A percentile compares a stretch with the other conserved stretches of the same genome.
These are phyloP conservation scores for Spongia lamella DNA, from an alignment of 37 sponge, comb jelly and placozoan genomes.

Conservation along the genomic window DNA sequence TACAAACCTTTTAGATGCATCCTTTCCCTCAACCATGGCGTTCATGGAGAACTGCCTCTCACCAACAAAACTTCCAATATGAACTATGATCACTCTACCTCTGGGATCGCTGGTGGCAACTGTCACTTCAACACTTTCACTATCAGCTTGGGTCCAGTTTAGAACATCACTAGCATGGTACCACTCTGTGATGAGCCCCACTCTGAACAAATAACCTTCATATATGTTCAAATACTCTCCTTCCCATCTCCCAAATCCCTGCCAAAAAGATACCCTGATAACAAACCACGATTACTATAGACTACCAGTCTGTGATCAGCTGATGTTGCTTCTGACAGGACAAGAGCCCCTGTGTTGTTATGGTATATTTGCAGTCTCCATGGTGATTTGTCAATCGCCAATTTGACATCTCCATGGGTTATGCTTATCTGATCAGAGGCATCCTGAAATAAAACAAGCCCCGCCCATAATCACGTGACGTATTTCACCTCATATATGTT, in stretches of 20 bases:
- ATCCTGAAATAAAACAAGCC: background rate
- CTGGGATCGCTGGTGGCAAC: conserved; percentile 30
- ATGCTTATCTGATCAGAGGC: conserved; percentile 18
- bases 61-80: background rate
- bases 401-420: conserved; percentile 27
- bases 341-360: background rate
- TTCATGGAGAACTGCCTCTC: conserved; percentile 33
- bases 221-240: conserved; percentile 47
- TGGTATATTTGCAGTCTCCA: conserved; percentile 34
- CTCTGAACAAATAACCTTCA: conserved; percentile 58
- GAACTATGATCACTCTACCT: conserved; percentile 16
- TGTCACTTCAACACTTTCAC: background rate
- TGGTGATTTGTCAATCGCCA: conserved; percentile 32
- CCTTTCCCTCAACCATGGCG: conserved; percentile 25
- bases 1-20: conserved; percentile 15
- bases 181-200: conserved; percentile 47
- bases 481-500: no score
- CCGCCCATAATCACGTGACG: no score
- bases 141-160: conserved; percentile 3
- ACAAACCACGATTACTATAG: background rate
- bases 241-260: conserved; percentile 63
- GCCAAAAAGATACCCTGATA: background rate
- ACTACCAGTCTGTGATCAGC: conserved; percentile 12
- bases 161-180: conserved; percentile 31
- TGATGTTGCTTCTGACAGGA: conserved; percentile 5